Conservation (phyloP, 2,888 invertebrate species). For the Sylvicola cinctus region DNA sequence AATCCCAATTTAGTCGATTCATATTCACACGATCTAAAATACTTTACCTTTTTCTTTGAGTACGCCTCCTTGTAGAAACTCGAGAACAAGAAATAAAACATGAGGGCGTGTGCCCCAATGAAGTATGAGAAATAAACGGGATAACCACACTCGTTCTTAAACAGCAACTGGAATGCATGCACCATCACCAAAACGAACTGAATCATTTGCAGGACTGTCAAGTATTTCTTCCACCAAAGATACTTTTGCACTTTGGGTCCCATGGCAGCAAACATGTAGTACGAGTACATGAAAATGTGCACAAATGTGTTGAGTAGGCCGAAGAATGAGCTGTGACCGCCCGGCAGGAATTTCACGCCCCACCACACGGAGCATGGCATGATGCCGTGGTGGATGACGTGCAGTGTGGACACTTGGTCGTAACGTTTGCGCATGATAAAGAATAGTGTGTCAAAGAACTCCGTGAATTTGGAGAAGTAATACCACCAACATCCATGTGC, state of each 20-base stretch:
- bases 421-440: conserved; percentile 87
- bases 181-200: conserved; percentile 77
- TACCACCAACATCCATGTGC: conserved; percentile 83
- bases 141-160: conserved; percentile 67
- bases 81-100: conserved; percentile 84
- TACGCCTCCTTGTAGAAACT: conserved; percentile 76
- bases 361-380: conserved; percentile 93
- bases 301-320: conserved; percentile 86
- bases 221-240: conserved; percentile 91
- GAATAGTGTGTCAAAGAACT: conserved; percentile 85
- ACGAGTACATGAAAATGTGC: conserved; percentile 87
- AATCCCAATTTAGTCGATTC: no score
- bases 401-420: conserved; percentile 74
- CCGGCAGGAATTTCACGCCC: conserved; percentile 73
- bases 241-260: conserved; percentile 73
- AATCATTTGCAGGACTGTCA: conserved; percentile 80
- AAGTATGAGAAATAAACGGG: conserved; percentile 75
- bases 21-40: no score
- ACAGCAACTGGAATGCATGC: conserved; percentile 76
- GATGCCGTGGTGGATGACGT: conserved; percentile 86
- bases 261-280: conserved; percentile 74
- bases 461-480: conserved; percentile 84
- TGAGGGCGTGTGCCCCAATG: conserved; percentile 78
- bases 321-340: conserved; percentile 87
- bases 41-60: conserved; percentile 23